Percentiles rank a stretch among this genome's conserved stretches.
Conservation (phyloP, 2,888 invertebrate genomes). For the Tanypteryx hageni region DNA sequence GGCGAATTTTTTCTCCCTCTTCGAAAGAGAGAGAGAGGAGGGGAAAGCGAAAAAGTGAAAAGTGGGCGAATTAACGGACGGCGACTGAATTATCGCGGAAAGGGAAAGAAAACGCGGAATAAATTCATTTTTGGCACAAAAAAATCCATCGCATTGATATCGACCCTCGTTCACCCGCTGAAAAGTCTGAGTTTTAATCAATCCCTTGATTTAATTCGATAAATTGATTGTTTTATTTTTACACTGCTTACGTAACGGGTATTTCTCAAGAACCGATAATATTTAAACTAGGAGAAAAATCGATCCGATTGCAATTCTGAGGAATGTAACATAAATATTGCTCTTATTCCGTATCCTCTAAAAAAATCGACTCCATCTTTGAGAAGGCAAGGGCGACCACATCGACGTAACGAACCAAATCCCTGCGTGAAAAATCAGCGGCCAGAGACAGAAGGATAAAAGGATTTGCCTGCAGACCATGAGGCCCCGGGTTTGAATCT, state of each 20-base stretch:
- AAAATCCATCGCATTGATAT: not conserved
- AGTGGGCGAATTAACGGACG: not conserved
- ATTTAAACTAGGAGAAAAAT: too few species aligned
- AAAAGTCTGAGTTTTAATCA: too few species aligned
- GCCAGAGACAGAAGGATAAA: not conserved
- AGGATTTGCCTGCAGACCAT: not conserved
- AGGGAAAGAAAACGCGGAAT: not conserved
- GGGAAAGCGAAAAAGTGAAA: not conserved
- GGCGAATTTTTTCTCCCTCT: too few species aligned
- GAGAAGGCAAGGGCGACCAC: not conserved
- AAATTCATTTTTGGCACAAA: not conserved
- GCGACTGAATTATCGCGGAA: not conserved
- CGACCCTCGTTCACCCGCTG: too few species aligned
- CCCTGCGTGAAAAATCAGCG: not conserved
- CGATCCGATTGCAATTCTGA: not conserved
- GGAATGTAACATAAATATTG: not conserved
- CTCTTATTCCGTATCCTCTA: constrained; percentile 1
- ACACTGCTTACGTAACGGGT: too few species aligned
- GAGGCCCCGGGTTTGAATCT: not conserved
- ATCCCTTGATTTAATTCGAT: too few species aligned
- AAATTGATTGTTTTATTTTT: too few species aligned
- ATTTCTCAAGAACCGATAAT: too few species aligned
- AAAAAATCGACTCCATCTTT: not conserved
- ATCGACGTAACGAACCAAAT: not conserved
- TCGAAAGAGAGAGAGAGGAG: too few species aligned